phyloP scores from a whole-genome alignment of 2,797 vertebrate species.

The Octomys mimax region DNA sequence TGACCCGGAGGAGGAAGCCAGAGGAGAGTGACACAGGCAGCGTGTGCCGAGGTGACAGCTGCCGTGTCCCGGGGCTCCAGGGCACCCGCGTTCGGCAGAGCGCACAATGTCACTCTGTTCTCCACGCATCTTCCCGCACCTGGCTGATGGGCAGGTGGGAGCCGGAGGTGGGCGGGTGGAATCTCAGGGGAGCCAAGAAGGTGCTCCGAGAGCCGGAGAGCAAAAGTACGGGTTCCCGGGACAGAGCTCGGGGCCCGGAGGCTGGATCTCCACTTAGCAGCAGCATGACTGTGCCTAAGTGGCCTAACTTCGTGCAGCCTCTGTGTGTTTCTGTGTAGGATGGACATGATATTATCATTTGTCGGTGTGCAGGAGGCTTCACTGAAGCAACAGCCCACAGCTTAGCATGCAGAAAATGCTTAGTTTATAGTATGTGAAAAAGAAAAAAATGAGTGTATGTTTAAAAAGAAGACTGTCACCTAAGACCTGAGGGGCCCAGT shows the following conservation, averaged over 20 bases:
- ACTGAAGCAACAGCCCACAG: conserved; percentile 19
- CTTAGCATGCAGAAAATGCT: background rate
- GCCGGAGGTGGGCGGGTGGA: background rate
- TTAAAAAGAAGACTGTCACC: background rate
- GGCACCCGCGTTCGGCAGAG: background rate
- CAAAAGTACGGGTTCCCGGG: background rate
- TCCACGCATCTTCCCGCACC: background rate
- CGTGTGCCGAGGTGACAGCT: conserved; percentile 68
- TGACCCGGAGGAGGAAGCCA: conserved; percentile 31
- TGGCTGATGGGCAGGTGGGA: background rate
- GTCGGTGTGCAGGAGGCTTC: background rate
- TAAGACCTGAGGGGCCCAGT: background rate
- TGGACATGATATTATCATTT: background rate
- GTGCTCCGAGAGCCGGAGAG: background rate
- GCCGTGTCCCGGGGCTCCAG: background rate
- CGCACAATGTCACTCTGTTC: background rate
- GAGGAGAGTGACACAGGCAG: conserved; percentile 44
- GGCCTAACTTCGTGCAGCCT: background rate
- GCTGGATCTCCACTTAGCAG: background rate
- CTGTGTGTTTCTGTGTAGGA: background rate
- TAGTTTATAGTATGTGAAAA: background rate
- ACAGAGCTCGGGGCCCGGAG: background rate
- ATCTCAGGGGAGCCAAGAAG: background rate
- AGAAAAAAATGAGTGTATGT: background rate
- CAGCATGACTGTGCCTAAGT: background rate